Evolutionary conservation across 2,888 invertebrate species (phyloP).

Genomic region (Choreutis nemorana): DNA sequence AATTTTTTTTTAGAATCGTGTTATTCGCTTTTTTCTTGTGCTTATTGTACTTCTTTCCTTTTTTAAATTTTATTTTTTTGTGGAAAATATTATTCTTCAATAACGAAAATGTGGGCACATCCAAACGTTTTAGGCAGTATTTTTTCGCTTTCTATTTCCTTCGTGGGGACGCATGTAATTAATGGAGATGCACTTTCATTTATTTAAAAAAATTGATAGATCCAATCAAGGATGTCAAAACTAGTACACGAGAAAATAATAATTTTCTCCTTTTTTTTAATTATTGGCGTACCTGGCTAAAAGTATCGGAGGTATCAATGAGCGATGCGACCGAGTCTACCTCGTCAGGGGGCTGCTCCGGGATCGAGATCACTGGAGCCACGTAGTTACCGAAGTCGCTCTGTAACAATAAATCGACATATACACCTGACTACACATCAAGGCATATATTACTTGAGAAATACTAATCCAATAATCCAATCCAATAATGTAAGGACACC

Average conservation of each 20-base stretch:
- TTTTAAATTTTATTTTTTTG: no score
- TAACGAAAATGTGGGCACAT: no score
- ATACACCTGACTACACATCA: no score
- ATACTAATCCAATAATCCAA: no score
- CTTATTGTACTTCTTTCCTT: no score
- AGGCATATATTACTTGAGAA: no score
- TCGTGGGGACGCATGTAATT: not conserved
- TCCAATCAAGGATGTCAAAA: not conserved
- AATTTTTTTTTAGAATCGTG: no score
- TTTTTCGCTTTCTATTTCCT: no score
- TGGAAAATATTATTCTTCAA: no score
- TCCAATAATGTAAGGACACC: no score
- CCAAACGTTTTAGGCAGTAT: no score
- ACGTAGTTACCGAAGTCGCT: conserved; percentile 94
- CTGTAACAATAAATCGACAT: conserved; percentile 53
- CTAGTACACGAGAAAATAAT: not conserved
- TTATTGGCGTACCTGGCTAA: conserved; percentile 33
- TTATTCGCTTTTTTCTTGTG: no score
- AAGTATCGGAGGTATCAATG: conserved; percentile 74
- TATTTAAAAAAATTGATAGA: conserved; percentile 4
- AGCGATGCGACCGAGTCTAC: conserved; percentile 68
- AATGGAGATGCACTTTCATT: conserved; percentile 7
- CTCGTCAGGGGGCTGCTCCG: conserved; percentile 71
- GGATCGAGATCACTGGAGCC: conserved; percentile 90
- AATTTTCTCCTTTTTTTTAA: not conserved